These are phyloP conservation scores for Brachynemurus nebulosus DNA, from an alignment of 2,888 invertebrate species.

Conservation along the genomic window DNA sequence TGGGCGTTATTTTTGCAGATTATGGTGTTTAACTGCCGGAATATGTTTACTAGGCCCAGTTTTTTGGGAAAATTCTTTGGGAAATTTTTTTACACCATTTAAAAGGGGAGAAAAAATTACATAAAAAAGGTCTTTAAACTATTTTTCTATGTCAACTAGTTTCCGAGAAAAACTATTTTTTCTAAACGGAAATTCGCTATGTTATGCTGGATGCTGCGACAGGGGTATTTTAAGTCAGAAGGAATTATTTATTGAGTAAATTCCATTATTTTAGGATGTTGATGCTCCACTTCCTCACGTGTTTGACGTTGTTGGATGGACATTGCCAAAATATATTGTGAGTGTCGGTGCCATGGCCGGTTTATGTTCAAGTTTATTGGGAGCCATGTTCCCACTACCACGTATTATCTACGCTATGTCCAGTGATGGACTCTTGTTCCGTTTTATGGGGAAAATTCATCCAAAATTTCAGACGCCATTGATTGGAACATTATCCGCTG, in stretches of 20 bases:
- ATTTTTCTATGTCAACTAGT: too few relatives aligned
- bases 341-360: slow-evolving; percentile 86
- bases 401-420: slow-evolving; percentile 80
- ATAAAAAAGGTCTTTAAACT: too few relatives aligned
- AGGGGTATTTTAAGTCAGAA: too few relatives aligned
- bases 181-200: too few relatives aligned
- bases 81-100: too few relatives aligned
- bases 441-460: slow-evolving; percentile 54
- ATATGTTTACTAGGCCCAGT: not conserved
- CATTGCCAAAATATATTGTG: slow-evolving; percentile 74
- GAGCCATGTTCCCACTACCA: slow-evolving; percentile 69
- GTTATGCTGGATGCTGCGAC: too few relatives aligned
- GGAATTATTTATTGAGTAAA: too few relatives aligned
- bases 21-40: too few relatives aligned
- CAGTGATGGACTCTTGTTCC: slow-evolving; percentile 64
- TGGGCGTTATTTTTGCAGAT: too few relatives aligned
- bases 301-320: slow-evolving; percentile 64
- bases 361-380: slow-evolving; percentile 64
- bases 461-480: slow-evolving; percentile 58
- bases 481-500: slow-evolving; percentile 55
- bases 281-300: slow-evolving; percentile 81
- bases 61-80: not conserved
- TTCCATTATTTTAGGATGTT: slow-evolving; percentile 40
- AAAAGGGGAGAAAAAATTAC: too few relatives aligned
- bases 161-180: too few relatives aligned